Conservation (phyloP, 2,888 invertebrate genomes). For the Eupithecia inturbata region DNA sequence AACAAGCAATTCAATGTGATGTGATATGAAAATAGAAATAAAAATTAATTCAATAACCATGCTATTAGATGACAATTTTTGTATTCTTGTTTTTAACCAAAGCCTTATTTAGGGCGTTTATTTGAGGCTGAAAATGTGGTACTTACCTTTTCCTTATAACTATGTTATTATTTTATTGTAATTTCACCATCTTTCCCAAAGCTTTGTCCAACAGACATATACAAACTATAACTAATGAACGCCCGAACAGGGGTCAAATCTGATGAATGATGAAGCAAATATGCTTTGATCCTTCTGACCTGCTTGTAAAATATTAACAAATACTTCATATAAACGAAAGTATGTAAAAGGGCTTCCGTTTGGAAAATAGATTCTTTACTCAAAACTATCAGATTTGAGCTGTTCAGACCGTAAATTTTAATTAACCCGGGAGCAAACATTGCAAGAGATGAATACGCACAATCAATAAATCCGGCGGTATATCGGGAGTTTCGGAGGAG, state of each 20-base stretch:
- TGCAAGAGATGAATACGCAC: slow-evolving; percentile 59
- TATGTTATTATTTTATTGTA: background rate
- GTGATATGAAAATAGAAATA: background rate
- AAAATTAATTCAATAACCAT: no score
- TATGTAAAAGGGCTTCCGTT: slow-evolving; percentile 8
- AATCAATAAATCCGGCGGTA: slow-evolving; percentile 72
- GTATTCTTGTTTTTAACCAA: background rate
- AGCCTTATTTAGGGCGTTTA: background rate
- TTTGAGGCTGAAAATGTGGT: background rate
- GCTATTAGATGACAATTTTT: background rate
- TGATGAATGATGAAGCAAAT: slow-evolving; percentile 13
- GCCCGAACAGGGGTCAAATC: background rate
- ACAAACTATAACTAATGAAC: slow-evolving; percentile 7
- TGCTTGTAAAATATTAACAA: background rate
- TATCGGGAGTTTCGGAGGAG: slow-evolving; percentile 69
- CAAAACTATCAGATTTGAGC: background rate
- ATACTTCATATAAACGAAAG: slow-evolving; percentile 3
- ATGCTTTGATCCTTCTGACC: slow-evolving; percentile 10
- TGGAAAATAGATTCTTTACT: background rate
- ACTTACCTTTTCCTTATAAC: background rate
- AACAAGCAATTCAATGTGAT: background rate
- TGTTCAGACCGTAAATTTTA: slow-evolving; percentile 19
- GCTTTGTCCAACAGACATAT: background rate
- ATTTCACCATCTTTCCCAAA: background rate
- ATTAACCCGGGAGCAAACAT: slow-evolving; percentile 35